Conservation (phyloP, 2,113 vertebrate species). For the Trochalopteron elliotii region DNA sequence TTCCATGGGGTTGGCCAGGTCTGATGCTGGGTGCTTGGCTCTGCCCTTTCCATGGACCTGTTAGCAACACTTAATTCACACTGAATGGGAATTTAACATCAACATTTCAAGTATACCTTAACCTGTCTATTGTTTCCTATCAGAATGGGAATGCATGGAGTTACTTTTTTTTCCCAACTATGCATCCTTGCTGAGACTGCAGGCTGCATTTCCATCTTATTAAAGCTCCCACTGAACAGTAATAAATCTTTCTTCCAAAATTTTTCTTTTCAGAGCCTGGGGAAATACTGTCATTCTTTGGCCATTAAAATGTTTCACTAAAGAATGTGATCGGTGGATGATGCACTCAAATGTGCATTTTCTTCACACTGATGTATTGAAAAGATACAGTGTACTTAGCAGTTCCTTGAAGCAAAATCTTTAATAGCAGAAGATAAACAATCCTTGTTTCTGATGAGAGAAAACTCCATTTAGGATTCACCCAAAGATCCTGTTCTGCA, state of each 20-base stretch:
- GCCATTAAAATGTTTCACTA: not conserved
- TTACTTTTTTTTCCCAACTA: not conserved
- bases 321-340: not conserved
- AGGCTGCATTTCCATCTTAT: not conserved
- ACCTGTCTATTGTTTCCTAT: not conserved
- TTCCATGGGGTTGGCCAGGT: not conserved
- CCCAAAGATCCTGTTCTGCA: not conserved
- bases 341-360: not conserved
- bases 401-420: not conserved
- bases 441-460: not conserved
- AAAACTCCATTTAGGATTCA: constrained; percentile 2
- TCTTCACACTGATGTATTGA: not conserved
- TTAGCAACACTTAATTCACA: not conserved
- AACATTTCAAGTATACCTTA: not conserved
- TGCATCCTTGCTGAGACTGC: not conserved
- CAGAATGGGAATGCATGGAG: not conserved
- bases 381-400: not conserved
- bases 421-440: not conserved
- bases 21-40: not conserved
- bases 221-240: not conserved
- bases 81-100: not conserved
- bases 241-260: not conserved
- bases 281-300: not conserved
- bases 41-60: not conserved
- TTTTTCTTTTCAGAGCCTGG: not conserved